Conservation (phyloP, 2,888 invertebrate genomes). For the Litoditis marina region DNA sequence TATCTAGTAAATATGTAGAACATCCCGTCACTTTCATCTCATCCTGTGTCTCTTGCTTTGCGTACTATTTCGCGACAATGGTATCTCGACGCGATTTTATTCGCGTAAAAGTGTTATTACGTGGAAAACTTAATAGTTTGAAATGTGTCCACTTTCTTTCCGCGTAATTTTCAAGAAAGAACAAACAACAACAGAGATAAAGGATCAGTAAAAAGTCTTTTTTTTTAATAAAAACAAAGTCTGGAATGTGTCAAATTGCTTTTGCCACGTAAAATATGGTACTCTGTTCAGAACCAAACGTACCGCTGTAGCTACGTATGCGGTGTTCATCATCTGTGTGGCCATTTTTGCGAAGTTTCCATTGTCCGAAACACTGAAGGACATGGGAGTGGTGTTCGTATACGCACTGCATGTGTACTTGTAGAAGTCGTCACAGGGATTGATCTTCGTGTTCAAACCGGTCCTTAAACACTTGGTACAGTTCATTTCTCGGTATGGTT, state of each 20-base stretch:
- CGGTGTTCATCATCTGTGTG: conserved; percentile 16
- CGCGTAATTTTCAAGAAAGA: no score
- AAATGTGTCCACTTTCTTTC: no score
- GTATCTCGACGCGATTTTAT: not conserved
- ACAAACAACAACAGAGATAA: no score
- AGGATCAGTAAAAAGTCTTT: no score
- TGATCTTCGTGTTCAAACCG: conserved; percentile 30
- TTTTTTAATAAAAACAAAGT: no score
- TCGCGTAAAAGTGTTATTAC: no score
- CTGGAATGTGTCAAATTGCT: no score
- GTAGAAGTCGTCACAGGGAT: conserved; percentile 52
- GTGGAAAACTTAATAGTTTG: no score
- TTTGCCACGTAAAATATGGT: not conserved
- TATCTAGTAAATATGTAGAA: not conserved
- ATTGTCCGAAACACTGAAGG: conserved; percentile 35
- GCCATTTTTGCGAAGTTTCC: conserved; percentile 30
- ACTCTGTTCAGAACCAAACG: not conserved
- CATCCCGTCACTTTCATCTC: no score
- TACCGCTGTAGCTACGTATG: conserved; percentile 26
- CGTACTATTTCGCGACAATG: no score
- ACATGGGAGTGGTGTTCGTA: conserved; percentile 23
- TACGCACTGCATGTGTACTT: conserved; percentile 38
- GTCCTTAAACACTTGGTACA: conserved; percentile 16
- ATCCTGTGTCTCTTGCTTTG: no score
- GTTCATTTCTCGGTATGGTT: not conserved